Conservation (phyloP, 2,797 vertebrate species). For the Cygnus olor region DNA sequence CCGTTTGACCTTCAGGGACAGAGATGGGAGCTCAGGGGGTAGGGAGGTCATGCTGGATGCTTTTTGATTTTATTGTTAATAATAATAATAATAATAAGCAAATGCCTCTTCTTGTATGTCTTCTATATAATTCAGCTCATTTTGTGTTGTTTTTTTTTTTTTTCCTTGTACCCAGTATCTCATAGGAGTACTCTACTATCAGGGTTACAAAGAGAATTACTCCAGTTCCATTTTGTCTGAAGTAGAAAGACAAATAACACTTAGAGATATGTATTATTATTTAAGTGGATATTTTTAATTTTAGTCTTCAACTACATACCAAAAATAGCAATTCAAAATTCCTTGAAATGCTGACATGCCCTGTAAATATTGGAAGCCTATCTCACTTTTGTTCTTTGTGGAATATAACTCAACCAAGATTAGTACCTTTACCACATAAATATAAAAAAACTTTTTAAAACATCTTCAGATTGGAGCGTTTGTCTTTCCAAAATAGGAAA, state of each 20-base stretch:
- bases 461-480: neutral
- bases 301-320: neutral
- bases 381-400: neutral
- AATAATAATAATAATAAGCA: neutral
- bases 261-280: neutral
- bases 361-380: neutral
- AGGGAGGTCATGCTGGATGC: neutral
- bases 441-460: neutral
- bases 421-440: conserved; percentile 28
- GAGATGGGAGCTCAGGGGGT: neutral
- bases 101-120: neutral
- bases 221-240: neutral
- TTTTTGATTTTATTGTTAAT: neutral
- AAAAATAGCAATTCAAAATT: neutral
- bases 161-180: neutral
- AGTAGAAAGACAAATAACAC: neutral
- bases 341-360: neutral
- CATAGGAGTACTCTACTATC: neutral
- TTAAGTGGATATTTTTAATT: neutral
- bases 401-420: neutral
- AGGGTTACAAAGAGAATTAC: neutral
- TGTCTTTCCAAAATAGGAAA: neutral
- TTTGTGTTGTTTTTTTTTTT: too few species aligned
- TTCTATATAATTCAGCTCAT: neutral
- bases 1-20: neutral